Base-by-base conservation (phyloP, 23 tunicate genomes). In the Oikopleura albicans region DNA sequence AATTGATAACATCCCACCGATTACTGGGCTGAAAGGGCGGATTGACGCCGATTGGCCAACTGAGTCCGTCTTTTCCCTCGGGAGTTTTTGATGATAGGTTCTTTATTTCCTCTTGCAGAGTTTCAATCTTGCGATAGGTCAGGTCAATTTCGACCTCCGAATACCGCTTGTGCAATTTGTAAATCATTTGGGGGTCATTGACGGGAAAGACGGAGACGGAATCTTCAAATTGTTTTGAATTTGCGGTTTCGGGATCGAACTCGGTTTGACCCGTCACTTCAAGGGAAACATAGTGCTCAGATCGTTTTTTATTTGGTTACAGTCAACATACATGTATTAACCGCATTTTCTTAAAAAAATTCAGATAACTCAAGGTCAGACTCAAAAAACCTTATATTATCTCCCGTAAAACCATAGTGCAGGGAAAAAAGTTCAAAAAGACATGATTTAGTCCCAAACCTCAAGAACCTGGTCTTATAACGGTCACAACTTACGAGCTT, bases 21-120 rank as follows among this genome's bases (percentile, higher is more conserved):
- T 86, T 91, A 38, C 90, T 85, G 31, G 99, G 99, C 63, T 89
- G 89, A 76, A 88, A 95, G 8, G 91, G 92, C 39, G 99, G 99
- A 66, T 95, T 95, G 66, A 95, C 89, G 0, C 99, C 99, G 40
- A 95, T 87, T 39, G 99, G 99, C 99, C 99, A 95, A 12, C 97
- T 86, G n/a, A 87, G 63, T 39, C 87, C 88, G 39, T 83, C 85
- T 39, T 86, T 87, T 0, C 89, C 90, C 49, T 89, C 89, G 16
- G 99, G 99, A 0, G 91, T 41, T 83, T 95, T 95, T 1, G 91
- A 87, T 4, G 87, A 89, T 41, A 95, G 71, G 0, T 59, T 40
- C 40, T 88, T 88, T 39, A 95, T 95, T 84, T 95, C 99, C 38
- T 91, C 89, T 84, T 95, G 99, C 8, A 95, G 87, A 28, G 83